Base-by-base conservation (phyloP, 2,888 invertebrate genomes). In the Agrotis exclamationis region DNA sequence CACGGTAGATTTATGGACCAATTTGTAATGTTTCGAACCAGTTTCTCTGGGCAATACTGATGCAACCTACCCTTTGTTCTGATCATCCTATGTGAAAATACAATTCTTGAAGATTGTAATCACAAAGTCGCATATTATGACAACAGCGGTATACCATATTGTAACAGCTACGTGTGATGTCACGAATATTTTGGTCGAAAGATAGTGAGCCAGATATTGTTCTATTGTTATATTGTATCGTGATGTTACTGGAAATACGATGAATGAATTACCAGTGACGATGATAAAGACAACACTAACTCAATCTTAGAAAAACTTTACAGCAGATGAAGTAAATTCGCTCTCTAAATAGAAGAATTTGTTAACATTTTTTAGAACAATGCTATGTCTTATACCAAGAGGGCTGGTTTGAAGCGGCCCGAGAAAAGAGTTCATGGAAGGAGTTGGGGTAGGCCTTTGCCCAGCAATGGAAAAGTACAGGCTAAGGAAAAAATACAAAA, bases 201-300 rank as follows among this genome's bases (percentile, higher is more conserved):
- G 53, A 68, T 58, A 65, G 53, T 59, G 39, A 50, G 33, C 28
- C 71, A 71, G 71, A 71, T 68, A 68, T 50, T 33, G 39, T 51
- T 39, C 58, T 24, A 69, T 78, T 79, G 70, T 65, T 62, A 24
- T 28, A 22, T n/a, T n/a, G 3, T 68, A 67, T 70, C 45, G 28
- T 48, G 59, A 69, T 73, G 77, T 50, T 28, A 53, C 28, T n/a
- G n/a, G 28, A 54, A 45, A 33, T 20, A n/a, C 22, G n/a, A n/a
- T n/a, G n/a, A n/a, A 44, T 3, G 39, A 47, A 16, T 44, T 54
- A 14, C 9, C 22, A 33, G 44, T 44, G 28, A 28, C 22, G 20
- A 6, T 0, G 20, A 69, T 20, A 14, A 22, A 48, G 54, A 22
- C 50, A n/a, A 39, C 39, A 39, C 9, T 5, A 39, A 39, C 7